Percentiles rank a stretch among this genome's conserved stretches.
phyloP scores from a whole-genome alignment of 2,888 invertebrate genomes.

The Theretra japonica region DNA sequence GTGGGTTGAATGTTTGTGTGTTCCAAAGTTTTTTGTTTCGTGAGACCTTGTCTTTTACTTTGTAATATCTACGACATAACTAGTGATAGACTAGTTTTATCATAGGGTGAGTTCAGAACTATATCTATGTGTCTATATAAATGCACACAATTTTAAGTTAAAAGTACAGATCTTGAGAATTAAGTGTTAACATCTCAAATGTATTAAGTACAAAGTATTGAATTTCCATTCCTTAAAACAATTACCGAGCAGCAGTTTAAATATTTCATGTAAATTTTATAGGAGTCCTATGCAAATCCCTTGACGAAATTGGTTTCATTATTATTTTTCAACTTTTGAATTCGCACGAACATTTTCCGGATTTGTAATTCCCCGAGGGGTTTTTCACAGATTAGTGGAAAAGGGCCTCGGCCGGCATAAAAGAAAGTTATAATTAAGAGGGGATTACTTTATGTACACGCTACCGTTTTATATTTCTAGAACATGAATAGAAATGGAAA shows the following conservation, averaged over 20 bases:
- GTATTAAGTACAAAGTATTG: not conserved
- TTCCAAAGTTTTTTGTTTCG: too few relatives aligned
- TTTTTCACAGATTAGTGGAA: constrained; percentile 24
- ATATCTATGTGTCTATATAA: too few relatives aligned
- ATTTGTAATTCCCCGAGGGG: constrained; percentile 1
- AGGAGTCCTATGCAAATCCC: constrained; percentile 11
- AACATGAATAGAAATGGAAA: too few relatives aligned
- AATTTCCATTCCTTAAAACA: not conserved
- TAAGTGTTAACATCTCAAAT: too few relatives aligned
- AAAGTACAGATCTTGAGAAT: too few relatives aligned
- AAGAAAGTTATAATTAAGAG: constrained; percentile 27
- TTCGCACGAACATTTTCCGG: constrained; percentile 12
- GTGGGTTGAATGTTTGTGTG: too few relatives aligned
- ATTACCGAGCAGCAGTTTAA: not conserved
- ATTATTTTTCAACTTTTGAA: constrained; percentile 24
- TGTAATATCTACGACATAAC: too few relatives aligned
- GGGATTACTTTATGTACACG: not conserved
- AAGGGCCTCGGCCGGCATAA: not conserved
- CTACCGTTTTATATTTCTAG: too few relatives aligned
- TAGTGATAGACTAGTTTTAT: too few relatives aligned
- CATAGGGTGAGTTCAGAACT: too few relatives aligned
- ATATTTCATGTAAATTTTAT: not conserved
- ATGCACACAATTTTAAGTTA: too few relatives aligned
- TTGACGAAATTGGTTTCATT: constrained; percentile 15
- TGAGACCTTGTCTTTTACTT: too few relatives aligned